Conservation (phyloP, 2,888 invertebrate genomes). For the Trichopoda pennipes region DNA sequence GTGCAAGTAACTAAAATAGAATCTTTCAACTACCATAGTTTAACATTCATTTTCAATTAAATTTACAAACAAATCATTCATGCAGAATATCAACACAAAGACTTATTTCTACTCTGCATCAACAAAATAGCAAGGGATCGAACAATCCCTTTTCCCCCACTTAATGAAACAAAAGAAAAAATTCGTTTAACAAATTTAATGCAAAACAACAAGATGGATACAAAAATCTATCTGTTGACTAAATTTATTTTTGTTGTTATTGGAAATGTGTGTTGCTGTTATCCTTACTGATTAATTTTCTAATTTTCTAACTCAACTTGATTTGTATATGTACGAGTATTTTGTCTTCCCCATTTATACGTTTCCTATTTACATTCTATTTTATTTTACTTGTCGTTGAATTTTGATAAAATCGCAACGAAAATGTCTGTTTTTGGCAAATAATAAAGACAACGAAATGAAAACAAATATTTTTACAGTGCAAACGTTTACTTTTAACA, state of each 20-base stretch:
- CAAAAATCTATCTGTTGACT: slow-evolving; percentile 54
- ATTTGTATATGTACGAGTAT: slow-evolving; percentile 49
- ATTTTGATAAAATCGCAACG: slow-evolving; percentile 35
- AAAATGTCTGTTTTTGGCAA: slow-evolving; percentile 71
- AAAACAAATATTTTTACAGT: slow-evolving; percentile 47
- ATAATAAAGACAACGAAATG: slow-evolving; percentile 67
- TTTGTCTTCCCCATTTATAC: slow-evolving; percentile 34
- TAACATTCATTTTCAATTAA: slow-evolving; percentile 63
- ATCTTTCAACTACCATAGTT: slow-evolving; percentile 10
- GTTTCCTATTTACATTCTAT: slow-evolving; percentile 52
- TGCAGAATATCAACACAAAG: slow-evolving; percentile 53
- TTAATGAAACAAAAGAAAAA: slow-evolving; percentile 37
- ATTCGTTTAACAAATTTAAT: slow-evolving; percentile 47
- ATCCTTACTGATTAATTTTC: slow-evolving; percentile 72
- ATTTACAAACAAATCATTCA: slow-evolving; percentile 67
- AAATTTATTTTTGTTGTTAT: slow-evolving; percentile 43
- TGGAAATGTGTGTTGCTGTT: slow-evolving; percentile 54
- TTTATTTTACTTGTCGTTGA: slow-evolving; percentile 30
- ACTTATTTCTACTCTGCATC: background rate
- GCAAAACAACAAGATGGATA: slow-evolving; percentile 51
- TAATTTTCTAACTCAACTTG: slow-evolving; percentile 71
- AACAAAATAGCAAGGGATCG: background rate
- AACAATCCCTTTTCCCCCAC: slow-evolving; percentile 4
- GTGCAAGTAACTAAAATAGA: background rate
- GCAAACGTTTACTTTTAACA: slow-evolving; percentile 35